Conservation (phyloP, 1,140 invertebrate genomes). For the Nylanderia fulva region DNA sequence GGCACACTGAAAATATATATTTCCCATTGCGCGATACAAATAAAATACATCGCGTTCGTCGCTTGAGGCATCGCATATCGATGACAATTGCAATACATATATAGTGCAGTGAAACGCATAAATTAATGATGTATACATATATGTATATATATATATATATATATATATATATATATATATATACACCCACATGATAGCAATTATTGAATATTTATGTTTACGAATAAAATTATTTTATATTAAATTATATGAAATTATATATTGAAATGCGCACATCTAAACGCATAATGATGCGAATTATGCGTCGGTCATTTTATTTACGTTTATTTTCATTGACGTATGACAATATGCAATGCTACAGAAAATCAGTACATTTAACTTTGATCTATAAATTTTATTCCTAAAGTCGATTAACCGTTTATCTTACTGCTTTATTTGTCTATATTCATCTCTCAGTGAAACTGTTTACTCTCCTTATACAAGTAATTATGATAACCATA, state of each 20-base stretch:
- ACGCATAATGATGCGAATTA: too few relatives aligned
- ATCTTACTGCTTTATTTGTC: slow-evolving; percentile 3
- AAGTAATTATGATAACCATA: slow-evolving; percentile 27
- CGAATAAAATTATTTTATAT: too few relatives aligned
- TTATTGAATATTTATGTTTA: too few relatives aligned
- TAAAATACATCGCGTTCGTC: slow-evolving; percentile 7
- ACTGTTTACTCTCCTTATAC: slow-evolving; percentile 34
- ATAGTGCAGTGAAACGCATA: not conserved
- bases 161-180: too few relatives aligned
- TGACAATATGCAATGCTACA: too few relatives aligned
- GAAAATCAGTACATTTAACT: not conserved
- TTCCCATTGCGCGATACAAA: not conserved
- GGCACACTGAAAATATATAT: slow-evolving; percentile 50
- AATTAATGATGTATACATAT: not conserved
- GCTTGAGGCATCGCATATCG: not conserved
- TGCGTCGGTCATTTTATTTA: not conserved
- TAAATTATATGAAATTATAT: too few relatives aligned
- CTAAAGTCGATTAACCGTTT: slow-evolving; percentile 21
- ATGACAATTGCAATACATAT: not conserved
- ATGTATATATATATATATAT: too few relatives aligned
- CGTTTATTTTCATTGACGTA: not conserved
- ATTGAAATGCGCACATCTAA: not conserved
- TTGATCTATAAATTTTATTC: not conserved
- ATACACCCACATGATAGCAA: too few relatives aligned
- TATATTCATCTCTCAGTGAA: slow-evolving; percentile 1